Evolutionary conservation across 2,888 invertebrate species (phyloP), one percentile per base, ranked within the genome.

Genomic region (Anthrax anthrax): DNA sequence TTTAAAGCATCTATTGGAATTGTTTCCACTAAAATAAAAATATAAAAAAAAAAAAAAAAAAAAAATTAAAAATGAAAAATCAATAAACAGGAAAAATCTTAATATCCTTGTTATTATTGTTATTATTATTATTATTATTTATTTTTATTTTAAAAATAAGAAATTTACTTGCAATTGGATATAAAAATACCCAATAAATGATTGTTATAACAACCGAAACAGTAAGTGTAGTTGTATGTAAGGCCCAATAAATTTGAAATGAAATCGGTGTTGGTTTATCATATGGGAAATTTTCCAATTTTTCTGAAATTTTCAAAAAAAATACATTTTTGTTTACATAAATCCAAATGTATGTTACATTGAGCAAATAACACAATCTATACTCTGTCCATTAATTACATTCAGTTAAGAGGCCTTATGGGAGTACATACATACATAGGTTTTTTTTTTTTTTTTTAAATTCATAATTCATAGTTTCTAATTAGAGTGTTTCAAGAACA

Each of bases 191-290:
- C 87, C 88, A 88, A 64, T 86, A 88, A 37, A 81, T 72, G 4
- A 80, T 70, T 3, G 84, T 81, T 54, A 87, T 82, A 49, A 80
- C 78, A 50, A 85, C 69, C 0, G 86, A 81, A 55, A 66, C 47
- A 32, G 80, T 67, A 50, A 81, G 75, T 0, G 81, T 76, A 29
- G 80, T 73, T 46, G 75, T 76, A 60, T 82, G 78, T 2, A 78
- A 57, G 43, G 78, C 71, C 85, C 86, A 86, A 61, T 85, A 87
- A 18, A 72, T 57, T 54, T 68, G 70, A 38, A 73, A 64, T 8
- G 66, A 50, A 12, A 50, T 56, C 2, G 68, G 58, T 29, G 64
- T 62, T 10, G 55, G 19, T 47, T 56, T 46, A 18, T 49, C 23
- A 16, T 36, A 32, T 23, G 46, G n/a, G 9, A 46, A 18, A 13